Conservation (phyloP, 2,113 vertebrate genomes). For the Nothocercus nigrocapillus region DNA sequence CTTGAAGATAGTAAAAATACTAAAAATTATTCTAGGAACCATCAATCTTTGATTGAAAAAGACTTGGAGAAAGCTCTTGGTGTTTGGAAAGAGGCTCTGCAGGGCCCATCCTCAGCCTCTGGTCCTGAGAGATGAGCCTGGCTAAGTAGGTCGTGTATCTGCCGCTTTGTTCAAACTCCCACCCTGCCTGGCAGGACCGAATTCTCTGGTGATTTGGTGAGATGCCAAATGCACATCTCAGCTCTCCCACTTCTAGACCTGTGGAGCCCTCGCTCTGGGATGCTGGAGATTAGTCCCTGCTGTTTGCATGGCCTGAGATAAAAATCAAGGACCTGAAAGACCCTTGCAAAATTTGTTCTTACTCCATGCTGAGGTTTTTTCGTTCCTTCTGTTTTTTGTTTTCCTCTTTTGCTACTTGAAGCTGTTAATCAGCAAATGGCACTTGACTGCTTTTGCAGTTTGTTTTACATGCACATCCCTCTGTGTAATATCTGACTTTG, state of each 20-base stretch:
- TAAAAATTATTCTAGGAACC: not conserved
- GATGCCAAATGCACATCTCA: not conserved
- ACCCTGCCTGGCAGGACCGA: not conserved
- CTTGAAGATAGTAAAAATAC: not conserved
- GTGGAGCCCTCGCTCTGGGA: not conserved
- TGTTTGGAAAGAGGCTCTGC: not conserved
- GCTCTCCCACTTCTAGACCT: not conserved
- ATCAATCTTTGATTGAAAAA: not conserved
- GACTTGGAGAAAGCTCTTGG: not conserved
- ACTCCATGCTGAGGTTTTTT: fast-evolving
- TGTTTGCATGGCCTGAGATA: fast-evolving
- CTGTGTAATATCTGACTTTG: not conserved
- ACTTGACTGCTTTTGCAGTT: not conserved
- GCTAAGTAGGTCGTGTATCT: not conserved
- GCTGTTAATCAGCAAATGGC: not conserved
- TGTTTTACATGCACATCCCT: not conserved
- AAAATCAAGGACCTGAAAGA: not conserved
- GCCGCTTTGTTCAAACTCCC: not conserved
- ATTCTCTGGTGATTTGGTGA: not conserved
- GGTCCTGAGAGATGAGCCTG: fast-evolving
- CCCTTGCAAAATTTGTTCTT: not conserved
- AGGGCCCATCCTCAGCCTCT: not conserved
- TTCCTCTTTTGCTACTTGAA: not conserved
- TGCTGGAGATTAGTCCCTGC: not conserved
- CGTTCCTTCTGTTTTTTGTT: not conserved